These are phyloP conservation scores for Tinamus guttatus DNA, from an alignment of 2,113 vertebrate species.

Conservation along the genomic window DNA sequence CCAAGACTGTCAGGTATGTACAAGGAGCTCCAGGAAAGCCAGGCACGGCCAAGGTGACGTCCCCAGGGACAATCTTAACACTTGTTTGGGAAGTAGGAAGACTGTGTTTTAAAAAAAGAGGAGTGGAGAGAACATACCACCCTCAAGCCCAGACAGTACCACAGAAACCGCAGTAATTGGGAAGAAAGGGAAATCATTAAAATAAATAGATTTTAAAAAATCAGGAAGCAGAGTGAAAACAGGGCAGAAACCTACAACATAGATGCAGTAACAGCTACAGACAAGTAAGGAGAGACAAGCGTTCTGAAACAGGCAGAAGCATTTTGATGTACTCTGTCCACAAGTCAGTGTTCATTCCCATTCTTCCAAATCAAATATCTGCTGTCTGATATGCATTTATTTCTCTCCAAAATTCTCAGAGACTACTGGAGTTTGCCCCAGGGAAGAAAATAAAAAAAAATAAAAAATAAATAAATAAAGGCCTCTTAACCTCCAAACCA, in stretches of 20 bases:
- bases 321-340: not conserved
- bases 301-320: not conserved
- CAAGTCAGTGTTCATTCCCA: not conserved
- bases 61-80: not conserved
- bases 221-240: not conserved
- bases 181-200: not conserved
- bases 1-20: not conserved
- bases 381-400: not conserved
- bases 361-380: not conserved
- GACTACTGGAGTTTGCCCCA: not conserved
- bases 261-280: not conserved
- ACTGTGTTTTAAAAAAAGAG: not conserved
- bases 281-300: fast-evolving
- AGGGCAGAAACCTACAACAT: not conserved
- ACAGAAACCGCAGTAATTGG: not conserved
- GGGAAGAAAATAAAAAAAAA: not conserved
- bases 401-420: not conserved
- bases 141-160: not conserved
- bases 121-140: not conserved
- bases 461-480: too few species aligned
- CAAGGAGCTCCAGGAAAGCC: not conserved
- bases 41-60: not conserved
- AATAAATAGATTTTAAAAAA: not conserved
- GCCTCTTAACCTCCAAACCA: not conserved
- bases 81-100: not conserved